Base-by-base conservation (phyloP, 2,888 invertebrate species). In the Archips crataeganus region DNA sequence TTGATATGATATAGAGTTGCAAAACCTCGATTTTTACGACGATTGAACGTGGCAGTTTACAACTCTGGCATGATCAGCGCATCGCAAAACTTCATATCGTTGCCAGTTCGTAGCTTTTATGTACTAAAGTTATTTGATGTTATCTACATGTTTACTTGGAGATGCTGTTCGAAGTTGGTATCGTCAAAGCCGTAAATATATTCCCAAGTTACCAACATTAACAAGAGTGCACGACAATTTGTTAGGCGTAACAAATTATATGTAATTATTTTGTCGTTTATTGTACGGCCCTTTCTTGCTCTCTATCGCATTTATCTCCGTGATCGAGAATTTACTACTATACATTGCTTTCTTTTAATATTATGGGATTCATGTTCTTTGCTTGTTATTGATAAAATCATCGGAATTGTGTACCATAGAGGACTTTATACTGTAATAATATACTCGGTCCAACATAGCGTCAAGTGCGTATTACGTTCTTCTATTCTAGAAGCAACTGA, bases 61-160 rank as follows among this genome's bases (percentile, higher is more conserved):
- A 57, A 57, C 57, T 57, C 32, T 10, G 32, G 57, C 57, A 23
- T 32, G 57, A 57, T 57, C 57, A 57, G 57, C 57, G 57, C 57
- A 57, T 82, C 70, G 72, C 57, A 61, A 77, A 85, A 85, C 83
- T 85, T 80, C 4, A 49, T 69, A 73, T 57, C 57, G 62, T 74
- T 77, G 75, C 76, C 75, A 77, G 70, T 71, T 73, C 69, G 67
- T 64, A 66, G 77, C 79, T 82, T 23, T 81, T 82, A 83, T 23
- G 45, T 63, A 36, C 32, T 80, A 83, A 82, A 81, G 79, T 72
- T 71, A 75, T 79, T 76, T 77, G 79, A 81, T 81, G 74, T 74
- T 82, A 82, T 82, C 81, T 78, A 71, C 71, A 45, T 59, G 72
- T 68, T 65, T 65, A 68, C 68, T 63, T 62, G 36, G 23, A 39